phyloP scores from a whole-genome alignment of 2,888 invertebrate species.

The Chrysolina americana region DNA sequence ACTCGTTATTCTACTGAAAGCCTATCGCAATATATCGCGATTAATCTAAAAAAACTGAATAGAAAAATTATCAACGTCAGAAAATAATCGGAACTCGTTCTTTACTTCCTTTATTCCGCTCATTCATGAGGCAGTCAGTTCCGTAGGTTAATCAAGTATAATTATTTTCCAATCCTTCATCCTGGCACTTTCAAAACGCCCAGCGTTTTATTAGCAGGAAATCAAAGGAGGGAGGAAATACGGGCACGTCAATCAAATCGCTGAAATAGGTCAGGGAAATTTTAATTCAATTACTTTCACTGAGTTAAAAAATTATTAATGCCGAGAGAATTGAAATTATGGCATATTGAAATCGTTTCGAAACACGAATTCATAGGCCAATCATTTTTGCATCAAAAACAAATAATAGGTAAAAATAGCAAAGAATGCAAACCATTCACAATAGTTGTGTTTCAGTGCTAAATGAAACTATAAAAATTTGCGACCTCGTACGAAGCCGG shows the following conservation, averaged over 20 bases:
- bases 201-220: not conserved
- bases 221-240: not conserved
- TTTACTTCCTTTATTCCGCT: not conserved
- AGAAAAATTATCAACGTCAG: not conserved
- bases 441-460: too few species aligned
- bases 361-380: too few species aligned
- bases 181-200: not conserved
- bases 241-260: not conserved
- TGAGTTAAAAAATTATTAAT: not conserved
- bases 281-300: not conserved
- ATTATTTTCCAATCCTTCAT: constrained; percentile 3
- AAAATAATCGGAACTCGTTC: not conserved
- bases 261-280: not conserved
- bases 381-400: too few species aligned
- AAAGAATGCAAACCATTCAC: too few species aligned
- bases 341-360: too few species aligned
- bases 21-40: too few species aligned
- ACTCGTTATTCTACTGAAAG: too few species aligned
- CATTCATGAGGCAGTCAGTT: not conserved
- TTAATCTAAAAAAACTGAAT: not conserved
- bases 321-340: too few species aligned
- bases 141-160: not conserved
- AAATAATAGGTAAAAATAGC: too few species aligned
- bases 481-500: too few species aligned
- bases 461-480: too few species aligned